Base-by-base conservation (phyloP, 2,888 invertebrate genomes). In the Macaria liturata region DNA sequence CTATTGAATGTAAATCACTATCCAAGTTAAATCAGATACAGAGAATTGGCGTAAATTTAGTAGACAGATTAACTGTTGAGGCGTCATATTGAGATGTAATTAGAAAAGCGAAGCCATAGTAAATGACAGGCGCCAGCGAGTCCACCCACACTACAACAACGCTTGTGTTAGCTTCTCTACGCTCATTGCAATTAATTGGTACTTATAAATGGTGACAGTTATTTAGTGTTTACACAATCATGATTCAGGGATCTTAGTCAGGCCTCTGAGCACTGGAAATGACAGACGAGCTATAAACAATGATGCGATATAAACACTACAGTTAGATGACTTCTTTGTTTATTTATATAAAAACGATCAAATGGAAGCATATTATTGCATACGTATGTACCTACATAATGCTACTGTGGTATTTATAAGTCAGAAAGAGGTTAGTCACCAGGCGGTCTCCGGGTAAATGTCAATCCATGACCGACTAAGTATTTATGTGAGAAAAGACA, bases 181-280 rank as follows among this genome's bases (percentile, higher is more conserved):
- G 46, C 67, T 76, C 71, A 70, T 74, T 67, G 68, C 71, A 59
- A 78, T 76, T 76, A 76, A 81, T 74, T 75, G 64, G 58, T 71
- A 67, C 69, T 70, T 70, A 70, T 71, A 71, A 67, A 62, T 66
- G 65, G 64, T 56, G 58, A 49, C 54, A 61, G 57, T 65, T 58
- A 65, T 64, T 62, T 65, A 68, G 45, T 59, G 61, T 59, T 54
- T 43, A 49, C 40, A 46, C 46, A 57, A 58, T 32, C 43, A 56
- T 56, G 62, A 59, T 45, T 60, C 59, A 57, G 42, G 40, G 47
- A 54, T 55, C 54, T 61, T 49, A 58, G 45, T 59, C 49, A 61
- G 51, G 48, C 31, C 49, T 56, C 57, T 57, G 49, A 52, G 61
- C 59, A 59, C n/a, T 48, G 48, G 43, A 49, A 20, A 46, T 39